Conservation (phyloP, 2,888 invertebrate genomes). For the Drosophila nigricruria region DNA sequence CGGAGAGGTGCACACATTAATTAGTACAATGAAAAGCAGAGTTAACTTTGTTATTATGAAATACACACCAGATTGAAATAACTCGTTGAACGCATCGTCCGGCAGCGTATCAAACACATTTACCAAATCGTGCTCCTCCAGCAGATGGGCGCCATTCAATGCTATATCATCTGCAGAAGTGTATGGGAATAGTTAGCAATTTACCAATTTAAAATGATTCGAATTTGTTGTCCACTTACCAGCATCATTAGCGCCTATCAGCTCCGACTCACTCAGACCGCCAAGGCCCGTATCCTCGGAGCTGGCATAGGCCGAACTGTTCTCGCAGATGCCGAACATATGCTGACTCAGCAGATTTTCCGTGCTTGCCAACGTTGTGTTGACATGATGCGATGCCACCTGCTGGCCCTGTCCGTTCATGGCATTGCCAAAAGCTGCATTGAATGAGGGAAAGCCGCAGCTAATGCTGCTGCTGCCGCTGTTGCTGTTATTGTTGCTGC, state of each 20-base stretch:
- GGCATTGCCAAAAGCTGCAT: constrained; percentile 62
- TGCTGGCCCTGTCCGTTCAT: constrained; percentile 47
- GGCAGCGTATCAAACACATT: constrained; percentile 92
- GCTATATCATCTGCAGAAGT: constrained; percentile 86
- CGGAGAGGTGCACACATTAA: constrained; percentile 69
- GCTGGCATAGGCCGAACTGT: constrained; percentile 88
- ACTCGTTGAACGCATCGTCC: constrained; percentile 93
- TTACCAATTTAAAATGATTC: neutral
- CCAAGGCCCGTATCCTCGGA: constrained; percentile 88
- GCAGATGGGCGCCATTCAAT: constrained; percentile 86
- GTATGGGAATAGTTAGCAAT: constrained; percentile 2
- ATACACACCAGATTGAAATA: constrained; percentile 88
- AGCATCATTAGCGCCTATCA: constrained; percentile 86
- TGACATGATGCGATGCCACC: constrained; percentile 39
- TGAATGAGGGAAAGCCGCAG: constrained; percentile 72
- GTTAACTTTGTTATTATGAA: constrained; percentile 61
- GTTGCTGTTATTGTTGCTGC: constrained; percentile 63
- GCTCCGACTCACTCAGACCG: constrained; percentile 87
- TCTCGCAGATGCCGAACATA: constrained; percentile 86
- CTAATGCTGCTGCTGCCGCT: constrained; percentile 70
- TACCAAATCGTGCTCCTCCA: constrained; percentile 91
- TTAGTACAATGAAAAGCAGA: constrained; percentile 73
- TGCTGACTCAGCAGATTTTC: constrained; percentile 82
- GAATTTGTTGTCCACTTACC: constrained; percentile 66
- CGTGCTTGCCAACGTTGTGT: constrained; percentile 61